Evolutionary conservation across 2,888 invertebrate species (phyloP), one percentile per base, ranked within the genome.

Genomic region (Pteria penguin): DNA sequence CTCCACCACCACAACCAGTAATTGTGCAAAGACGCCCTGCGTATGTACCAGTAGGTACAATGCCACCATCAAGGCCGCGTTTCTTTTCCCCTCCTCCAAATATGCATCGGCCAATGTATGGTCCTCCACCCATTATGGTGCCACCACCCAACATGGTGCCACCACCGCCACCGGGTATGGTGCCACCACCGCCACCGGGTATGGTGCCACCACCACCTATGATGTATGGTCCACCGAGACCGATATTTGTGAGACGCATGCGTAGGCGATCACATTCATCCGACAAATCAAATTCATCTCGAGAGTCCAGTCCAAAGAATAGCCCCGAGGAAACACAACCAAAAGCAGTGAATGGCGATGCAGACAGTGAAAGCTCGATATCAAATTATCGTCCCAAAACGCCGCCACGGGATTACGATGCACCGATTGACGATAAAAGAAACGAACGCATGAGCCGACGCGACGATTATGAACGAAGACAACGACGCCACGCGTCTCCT

Each of bases 381-480:
- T 84, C 85, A 5, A 78, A 76, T 18, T 82, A 82, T 18, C 63
- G 89, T 57, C 89, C 90, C 5, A 78, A 78, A 14, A 87, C 90
- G 0, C 90, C 90, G 5, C 87, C 88, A 4, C 83, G 83, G 4
- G 90, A 90, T 78, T 89, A 90, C 77, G 87, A 87, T 29, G 54
- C 8, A 14, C 60, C 26, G 2, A 33, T 66, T 24, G 61, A 36
- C 24, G 63, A 58, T 5, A 62, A 33, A n/a, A 55, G 45, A 8
- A 61, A 67, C 8, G 71, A 81, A 24, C 78, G 85, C 2, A 73
- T 81, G 74, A 86, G 85, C 73, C 79, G 85, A 68, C 74, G 83
- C 8, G 85, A 86, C 14, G 75, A 79, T n/a, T 82, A 83, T 61
- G 83, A 86, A 55, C 72, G 74, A 11, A 75, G 78, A 4, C 58